Conservation (phyloP, 2,888 invertebrate genomes). For the Apomyelois bistriatella region DNA sequence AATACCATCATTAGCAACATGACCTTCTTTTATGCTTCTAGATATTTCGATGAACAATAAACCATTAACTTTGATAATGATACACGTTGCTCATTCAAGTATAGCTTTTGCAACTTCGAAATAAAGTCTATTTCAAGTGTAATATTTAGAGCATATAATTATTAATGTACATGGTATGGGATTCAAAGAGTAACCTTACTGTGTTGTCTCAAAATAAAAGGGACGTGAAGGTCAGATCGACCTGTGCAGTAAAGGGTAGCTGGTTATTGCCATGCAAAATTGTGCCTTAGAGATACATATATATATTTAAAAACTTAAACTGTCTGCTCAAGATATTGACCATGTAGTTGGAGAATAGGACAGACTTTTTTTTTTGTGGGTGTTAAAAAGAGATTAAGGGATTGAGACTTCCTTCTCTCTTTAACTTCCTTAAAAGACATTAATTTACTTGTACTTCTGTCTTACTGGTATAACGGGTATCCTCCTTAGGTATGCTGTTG, state of each 20-base stretch:
- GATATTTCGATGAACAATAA: conserved; percentile 9
- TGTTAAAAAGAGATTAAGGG: no score
- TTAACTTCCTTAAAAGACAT: no score
- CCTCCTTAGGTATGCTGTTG: no score
- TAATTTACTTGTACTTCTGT: no score
- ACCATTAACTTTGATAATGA: conserved; percentile 7
- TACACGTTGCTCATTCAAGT: not conserved
- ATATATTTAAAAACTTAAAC: no score
- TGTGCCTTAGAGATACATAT: no score
- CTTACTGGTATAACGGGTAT: no score
- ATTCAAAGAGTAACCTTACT: conserved; percentile 27
- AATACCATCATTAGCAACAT: no score
- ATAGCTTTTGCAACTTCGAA: not conserved
- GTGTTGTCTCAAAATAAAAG: conserved; percentile 43
- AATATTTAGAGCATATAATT: conserved; percentile 10
- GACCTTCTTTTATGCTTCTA: not conserved
- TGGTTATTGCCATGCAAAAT: not conserved
- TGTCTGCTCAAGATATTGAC: no score
- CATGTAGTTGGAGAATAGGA: no score
- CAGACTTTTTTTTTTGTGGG: no score
- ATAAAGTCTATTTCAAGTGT: not conserved
- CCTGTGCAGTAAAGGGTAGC: conserved; percentile 12
- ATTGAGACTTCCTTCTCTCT: no score
- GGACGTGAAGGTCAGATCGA: conserved; percentile 31
- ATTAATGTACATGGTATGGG: not conserved